Percentiles rank a stretch among this genome's conserved stretches.
These are phyloP conservation scores for Rhadina sibilatrix DNA, from an alignment of 2,113 vertebrate species.

Conservation along the genomic window DNA sequence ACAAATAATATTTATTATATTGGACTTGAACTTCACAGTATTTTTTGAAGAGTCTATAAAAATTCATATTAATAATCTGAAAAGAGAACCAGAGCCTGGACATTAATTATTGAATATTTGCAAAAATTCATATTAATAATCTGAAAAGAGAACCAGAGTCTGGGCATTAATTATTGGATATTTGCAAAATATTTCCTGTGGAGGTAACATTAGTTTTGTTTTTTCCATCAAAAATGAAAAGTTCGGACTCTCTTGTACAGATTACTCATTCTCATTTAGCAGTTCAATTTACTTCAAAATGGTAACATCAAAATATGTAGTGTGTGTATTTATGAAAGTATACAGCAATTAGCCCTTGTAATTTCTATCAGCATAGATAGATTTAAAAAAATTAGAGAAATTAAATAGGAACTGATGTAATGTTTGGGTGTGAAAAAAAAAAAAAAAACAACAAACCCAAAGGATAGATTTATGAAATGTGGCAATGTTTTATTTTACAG, in stretches of 20 bases:
- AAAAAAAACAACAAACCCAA: neutral
- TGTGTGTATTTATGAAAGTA: neutral
- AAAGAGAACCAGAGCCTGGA: neutral
- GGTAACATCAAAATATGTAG: neutral
- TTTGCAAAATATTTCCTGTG: neutral
- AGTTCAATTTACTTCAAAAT: slow-evolving; percentile 9
- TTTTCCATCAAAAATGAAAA: neutral
- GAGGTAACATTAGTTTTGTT: neutral
- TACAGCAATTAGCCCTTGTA: neutral
- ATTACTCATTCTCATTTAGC: neutral
- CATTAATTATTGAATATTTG: no score
- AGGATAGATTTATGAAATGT: neutral
- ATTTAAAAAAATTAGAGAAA: neutral
- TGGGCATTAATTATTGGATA: neutral
- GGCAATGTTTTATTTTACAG: neutral
- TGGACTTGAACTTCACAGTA: neutral
- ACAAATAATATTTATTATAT: neutral
- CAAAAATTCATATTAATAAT: neutral
- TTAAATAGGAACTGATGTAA: neutral
- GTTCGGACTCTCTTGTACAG: neutral
- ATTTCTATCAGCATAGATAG: neutral
- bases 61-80: neutral
- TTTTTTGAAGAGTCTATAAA: neutral
- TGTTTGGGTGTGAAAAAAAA: neutral
- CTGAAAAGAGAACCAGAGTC: neutral